These are phyloP conservation scores for Euura lappo DNA, from an alignment of 1,140 invertebrate genomes.

Conservation along the genomic window DNA sequence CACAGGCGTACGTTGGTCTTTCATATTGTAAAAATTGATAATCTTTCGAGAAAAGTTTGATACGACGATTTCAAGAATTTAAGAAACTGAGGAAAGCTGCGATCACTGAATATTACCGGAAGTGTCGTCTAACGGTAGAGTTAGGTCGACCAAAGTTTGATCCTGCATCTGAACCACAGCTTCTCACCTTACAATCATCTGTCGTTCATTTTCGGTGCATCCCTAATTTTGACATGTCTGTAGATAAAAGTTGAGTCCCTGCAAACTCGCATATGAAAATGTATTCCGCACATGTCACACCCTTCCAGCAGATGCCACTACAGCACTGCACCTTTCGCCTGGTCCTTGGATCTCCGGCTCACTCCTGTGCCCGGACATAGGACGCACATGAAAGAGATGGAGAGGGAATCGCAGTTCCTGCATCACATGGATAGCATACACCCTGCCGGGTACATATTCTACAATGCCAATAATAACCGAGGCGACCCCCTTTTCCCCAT, in stretches of 20 bases:
- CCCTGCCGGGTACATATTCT: slow-evolving; percentile 20
- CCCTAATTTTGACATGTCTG: too few relatives aligned
- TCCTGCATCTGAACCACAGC: not conserved
- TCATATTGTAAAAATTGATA: too few relatives aligned
- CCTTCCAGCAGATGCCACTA: not conserved
- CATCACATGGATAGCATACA: slow-evolving; percentile 36
- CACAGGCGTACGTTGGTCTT: too few relatives aligned
- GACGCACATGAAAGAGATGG: not conserved
- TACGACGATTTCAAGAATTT: too few relatives aligned
- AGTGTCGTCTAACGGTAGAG: too few relatives aligned
- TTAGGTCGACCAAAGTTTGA: too few relatives aligned
- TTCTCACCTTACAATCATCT: not conserved
- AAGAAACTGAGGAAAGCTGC: too few relatives aligned
- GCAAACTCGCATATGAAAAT: too few relatives aligned
- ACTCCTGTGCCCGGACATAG: not conserved
- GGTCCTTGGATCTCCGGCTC: not conserved
- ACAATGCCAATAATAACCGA: slow-evolving; percentile 61
- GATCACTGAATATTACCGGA: too few relatives aligned
- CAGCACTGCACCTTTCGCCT: not conserved
- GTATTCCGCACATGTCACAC: not conserved
- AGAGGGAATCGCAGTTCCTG: not conserved
- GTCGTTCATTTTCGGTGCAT: not conserved
- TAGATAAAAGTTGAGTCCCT: too few relatives aligned
- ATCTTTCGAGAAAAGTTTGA: too few relatives aligned
- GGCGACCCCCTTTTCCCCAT: slow-evolving; percentile 36